These are phyloP conservation scores for Pongo pygmaeus DNA, from an alignment of 2,113 vertebrate species.

Conservation along the genomic window DNA sequence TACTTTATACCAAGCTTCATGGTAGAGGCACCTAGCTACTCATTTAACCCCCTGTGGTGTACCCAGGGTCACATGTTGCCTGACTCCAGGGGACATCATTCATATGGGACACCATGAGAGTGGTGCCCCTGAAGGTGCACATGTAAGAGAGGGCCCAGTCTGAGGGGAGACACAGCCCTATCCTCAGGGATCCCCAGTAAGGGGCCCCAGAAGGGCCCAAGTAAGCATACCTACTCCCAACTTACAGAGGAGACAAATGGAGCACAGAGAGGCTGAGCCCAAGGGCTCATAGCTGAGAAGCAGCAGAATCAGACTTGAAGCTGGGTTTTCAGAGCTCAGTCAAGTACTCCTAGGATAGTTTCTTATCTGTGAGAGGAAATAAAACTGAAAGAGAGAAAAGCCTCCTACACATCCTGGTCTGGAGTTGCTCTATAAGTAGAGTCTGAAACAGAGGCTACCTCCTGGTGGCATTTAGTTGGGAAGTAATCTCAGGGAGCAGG, in stretches of 20 bases:
- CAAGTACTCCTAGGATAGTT: neutral
- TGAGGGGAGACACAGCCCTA: no score
- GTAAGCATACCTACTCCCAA: fast-evolving
- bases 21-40: no score
- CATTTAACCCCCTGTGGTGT: neutral
- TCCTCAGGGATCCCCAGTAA: no score
- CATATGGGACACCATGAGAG: fast-evolving
- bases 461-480: neutral
- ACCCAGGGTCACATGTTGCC: neutral
- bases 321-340: neutral
- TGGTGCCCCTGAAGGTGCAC: neutral
- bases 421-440: neutral
- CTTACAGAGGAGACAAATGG: neutral
- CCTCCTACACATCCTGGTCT: neutral
- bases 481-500: neutral
- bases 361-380: neutral
- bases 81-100: neutral
- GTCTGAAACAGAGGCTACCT: neutral
- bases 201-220: no score
- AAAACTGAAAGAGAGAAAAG: neutral
- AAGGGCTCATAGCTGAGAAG: neutral
- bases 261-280: neutral
- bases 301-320: neutral
- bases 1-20: neutral
- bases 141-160: no score